phyloP scores from a whole-genome alignment of 2,797 vertebrate genomes.

The Cossypha dichroa region DNA sequence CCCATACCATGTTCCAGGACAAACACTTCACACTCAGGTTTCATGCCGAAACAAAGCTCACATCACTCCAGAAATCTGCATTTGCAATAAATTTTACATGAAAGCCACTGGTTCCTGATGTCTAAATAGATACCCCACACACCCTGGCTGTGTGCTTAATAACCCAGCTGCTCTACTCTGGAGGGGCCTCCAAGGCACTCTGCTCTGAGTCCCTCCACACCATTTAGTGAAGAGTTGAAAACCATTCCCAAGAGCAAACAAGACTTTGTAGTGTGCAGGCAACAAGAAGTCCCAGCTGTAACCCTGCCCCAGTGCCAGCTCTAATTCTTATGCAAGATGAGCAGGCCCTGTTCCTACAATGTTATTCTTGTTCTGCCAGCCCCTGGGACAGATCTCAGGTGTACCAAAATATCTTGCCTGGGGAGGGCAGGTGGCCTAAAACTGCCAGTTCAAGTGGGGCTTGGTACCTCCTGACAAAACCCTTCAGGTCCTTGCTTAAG shows the following conservation, averaged over 20 bases:
- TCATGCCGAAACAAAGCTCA: not conserved
- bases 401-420: not conserved
- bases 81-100: not conserved
- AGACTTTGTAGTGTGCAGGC: not conserved
- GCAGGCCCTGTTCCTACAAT: not conserved
- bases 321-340: not conserved
- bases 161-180: not conserved
- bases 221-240: not conserved
- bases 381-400: constrained; percentile 2
- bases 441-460: not conserved
- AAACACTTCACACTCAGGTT: too few relatives aligned
- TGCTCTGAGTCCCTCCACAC: fast-evolving
- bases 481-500: not conserved
- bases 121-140: fast-evolving
- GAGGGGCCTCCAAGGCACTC: not conserved
- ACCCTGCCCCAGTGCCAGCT: not conserved
- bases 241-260: not conserved
- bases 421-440: not conserved
- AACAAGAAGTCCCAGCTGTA: not conserved
- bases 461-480: not conserved
- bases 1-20: not conserved
- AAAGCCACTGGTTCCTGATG: fast-evolving
- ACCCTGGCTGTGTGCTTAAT: not conserved
- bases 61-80: not conserved
- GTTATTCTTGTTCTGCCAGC: not conserved